Conservation (phyloP, 2,113 vertebrate genomes). For the Chlorodrepanis virens region DNA sequence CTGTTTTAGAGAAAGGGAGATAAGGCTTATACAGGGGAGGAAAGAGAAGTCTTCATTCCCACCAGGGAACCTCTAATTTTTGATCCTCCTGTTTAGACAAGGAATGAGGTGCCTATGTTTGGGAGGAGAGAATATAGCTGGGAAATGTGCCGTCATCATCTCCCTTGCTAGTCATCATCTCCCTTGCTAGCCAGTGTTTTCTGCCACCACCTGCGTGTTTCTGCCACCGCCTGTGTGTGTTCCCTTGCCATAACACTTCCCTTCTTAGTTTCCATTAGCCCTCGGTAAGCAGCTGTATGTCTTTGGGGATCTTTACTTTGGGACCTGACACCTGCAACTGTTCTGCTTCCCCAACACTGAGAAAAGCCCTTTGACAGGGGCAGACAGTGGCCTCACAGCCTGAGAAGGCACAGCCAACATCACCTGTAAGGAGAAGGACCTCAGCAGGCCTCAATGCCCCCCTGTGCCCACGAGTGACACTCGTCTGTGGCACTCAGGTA, state of each 20-base stretch:
- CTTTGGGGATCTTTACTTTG: neutral
- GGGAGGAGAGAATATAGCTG: neutral
- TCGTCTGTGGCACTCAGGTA: rapidly evolving
- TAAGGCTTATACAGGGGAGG: neutral
- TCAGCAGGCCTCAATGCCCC: neutral
- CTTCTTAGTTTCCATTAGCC: neutral
- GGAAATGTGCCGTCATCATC: neutral
- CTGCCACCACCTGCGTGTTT: neutral
- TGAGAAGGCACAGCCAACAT: neutral
- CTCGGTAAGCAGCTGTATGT: neutral
- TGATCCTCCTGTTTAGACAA: neutral
- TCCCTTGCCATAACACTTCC: neutral
- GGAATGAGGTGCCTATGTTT: neutral
- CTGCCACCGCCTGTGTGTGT: neutral
- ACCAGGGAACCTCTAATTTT: neutral
- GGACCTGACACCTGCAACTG: neutral
- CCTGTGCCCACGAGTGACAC: neutral
- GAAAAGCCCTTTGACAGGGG: neutral
- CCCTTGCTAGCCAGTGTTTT: neutral
- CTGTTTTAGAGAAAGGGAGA: neutral
- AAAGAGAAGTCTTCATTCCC: neutral
- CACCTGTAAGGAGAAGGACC: neutral
- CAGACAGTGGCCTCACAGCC: neutral
- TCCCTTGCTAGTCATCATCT: neutral
- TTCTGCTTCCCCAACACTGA: neutral